Conservation (phyloP, 2,888 invertebrate genomes). For the Caenorhabditis angaria region DNA sequence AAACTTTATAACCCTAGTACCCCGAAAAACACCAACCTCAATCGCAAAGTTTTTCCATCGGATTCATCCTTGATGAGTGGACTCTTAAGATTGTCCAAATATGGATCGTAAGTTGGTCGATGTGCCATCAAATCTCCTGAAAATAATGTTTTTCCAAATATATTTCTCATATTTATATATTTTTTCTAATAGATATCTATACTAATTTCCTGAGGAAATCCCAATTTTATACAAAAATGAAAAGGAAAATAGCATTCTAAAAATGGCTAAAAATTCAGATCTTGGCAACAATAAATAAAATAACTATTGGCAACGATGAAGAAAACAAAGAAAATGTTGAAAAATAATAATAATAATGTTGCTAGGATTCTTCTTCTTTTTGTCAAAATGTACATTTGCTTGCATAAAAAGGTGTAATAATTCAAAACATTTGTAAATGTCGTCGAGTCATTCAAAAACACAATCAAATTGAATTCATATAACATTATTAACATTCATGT, state of each 20-base stretch:
- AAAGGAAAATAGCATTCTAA: no score
- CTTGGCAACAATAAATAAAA: neutral
- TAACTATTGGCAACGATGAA: neutral
- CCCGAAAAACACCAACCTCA: no score
- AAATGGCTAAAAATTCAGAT: neutral
- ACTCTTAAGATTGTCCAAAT: conserved; percentile 76
- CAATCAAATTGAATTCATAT: no score
- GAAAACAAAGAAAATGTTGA: neutral
- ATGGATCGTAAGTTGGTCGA: conserved; percentile 71
- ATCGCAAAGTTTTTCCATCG: conserved; percentile 89
- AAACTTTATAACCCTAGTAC: no score
- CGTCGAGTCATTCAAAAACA: neutral
- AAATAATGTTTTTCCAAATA: neutral
- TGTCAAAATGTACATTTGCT: neutral
- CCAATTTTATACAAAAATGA: no score
- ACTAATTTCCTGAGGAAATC: no score
- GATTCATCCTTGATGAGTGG: conserved; percentile 93
- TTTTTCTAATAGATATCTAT: no score
- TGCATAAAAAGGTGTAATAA: conserved; percentile 4
- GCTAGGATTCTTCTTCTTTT: neutral
- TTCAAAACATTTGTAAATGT: conserved; percentile 2
- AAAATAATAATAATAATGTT: neutral
- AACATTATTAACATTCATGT: no score
- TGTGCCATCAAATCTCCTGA: conserved; percentile 62
- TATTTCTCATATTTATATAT: no score